Conservation (phyloP, 2,797 vertebrate species). For the Momotus momota region DNA sequence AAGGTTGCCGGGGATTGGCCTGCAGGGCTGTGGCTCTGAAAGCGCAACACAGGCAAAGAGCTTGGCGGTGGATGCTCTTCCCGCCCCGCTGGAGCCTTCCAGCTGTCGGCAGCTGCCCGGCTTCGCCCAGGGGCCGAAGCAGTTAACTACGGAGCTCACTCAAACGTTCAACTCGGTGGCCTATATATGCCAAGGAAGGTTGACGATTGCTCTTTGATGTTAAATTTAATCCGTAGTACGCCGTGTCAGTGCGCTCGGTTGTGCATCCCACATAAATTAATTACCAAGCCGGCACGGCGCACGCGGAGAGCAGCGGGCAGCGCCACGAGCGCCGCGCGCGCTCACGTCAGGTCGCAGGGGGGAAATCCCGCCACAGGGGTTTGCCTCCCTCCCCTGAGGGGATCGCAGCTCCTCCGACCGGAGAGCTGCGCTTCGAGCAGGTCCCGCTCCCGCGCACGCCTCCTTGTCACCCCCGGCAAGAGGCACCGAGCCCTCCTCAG, state of each 20-base stretch:
- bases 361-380: not conserved
- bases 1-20: not conserved
- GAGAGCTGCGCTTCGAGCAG: not conserved
- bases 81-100: not conserved
- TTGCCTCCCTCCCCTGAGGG: not conserved
- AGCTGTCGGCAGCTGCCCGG: not conserved
- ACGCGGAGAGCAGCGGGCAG: not conserved
- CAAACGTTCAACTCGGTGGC: constrained; percentile 49
- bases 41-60: accelerated
- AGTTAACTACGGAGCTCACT: constrained; percentile 34
- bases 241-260: not conserved
- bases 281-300: not conserved
- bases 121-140: not conserved
- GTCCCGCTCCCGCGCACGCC: accelerated
- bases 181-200: constrained; percentile 64
- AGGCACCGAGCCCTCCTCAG: not conserved
- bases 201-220: constrained; percentile 46
- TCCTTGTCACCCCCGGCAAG: not conserved
- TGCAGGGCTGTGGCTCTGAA: accelerated
- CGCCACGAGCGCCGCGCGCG: accelerated
- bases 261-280: constrained; percentile 27
- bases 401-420: not conserved
- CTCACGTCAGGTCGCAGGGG: not conserved
- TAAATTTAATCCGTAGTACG: constrained; percentile 25
- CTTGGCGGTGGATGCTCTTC: not conserved